Percentiles rank a stretch among this genome's conserved stretches.
phyloP scores from a whole-genome alignment of 2,888 invertebrate genomes.

The Merodon equestris region DNA sequence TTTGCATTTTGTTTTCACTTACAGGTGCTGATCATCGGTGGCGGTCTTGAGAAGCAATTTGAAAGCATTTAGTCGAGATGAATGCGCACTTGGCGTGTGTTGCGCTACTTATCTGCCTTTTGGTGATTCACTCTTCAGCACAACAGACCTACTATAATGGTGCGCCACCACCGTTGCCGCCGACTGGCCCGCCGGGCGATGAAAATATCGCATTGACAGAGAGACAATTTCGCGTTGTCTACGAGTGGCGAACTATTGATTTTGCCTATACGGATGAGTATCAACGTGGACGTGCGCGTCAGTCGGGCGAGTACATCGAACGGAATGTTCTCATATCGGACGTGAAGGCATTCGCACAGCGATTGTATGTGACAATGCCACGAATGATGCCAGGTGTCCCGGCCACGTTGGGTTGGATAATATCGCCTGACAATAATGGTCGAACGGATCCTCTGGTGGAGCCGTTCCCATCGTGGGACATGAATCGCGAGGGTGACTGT shows the following conservation, averaged over 20 bases:
- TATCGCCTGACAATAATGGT: constrained; percentile 77
- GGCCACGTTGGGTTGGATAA: constrained; percentile 83
- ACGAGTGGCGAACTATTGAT: constrained; percentile 86
- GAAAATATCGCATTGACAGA: constrained; percentile 71
- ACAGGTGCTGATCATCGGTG: constrained; percentile 53
- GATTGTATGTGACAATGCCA: constrained; percentile 85
- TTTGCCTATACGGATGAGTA: constrained; percentile 84
- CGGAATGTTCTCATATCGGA: constrained; percentile 85
- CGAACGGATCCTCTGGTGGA: constrained; percentile 81
- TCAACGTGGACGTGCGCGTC: constrained; percentile 80
- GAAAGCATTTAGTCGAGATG: constrained; percentile 36
- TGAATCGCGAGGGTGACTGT: constrained; percentile 85
- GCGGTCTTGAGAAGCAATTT: constrained; percentile 34
- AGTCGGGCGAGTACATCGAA: constrained; percentile 82
- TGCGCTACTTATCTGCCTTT: constrained; percentile 28
- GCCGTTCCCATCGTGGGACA: constrained; percentile 86
- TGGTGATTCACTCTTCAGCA: constrained; percentile 41
- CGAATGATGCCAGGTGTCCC: constrained; percentile 86
- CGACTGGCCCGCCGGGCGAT: constrained; percentile 45
- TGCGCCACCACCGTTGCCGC: constrained; percentile 58
- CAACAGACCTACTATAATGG: constrained; percentile 63
- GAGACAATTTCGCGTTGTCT: constrained; percentile 83
- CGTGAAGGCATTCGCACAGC: constrained; percentile 84
- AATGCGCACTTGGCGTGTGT: constrained; percentile 30
- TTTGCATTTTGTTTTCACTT: constrained; percentile 36